Percentiles rank a stretch among this genome's conserved stretches.
Conservation (phyloP, 1,140 invertebrate species). For the Dendrolimus punctatus region DNA sequence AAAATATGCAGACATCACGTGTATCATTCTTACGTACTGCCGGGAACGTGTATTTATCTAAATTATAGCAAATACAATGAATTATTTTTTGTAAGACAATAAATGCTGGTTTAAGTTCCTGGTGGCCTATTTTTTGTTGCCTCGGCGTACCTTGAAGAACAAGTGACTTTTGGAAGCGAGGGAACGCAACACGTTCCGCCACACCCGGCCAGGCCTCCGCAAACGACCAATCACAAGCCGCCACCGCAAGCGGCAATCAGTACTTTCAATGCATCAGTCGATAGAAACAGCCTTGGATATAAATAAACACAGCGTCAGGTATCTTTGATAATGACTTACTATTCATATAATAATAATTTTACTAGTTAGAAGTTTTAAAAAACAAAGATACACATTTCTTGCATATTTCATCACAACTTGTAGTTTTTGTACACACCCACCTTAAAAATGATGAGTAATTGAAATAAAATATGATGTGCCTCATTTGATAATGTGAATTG, state of each 20-base stretch:
- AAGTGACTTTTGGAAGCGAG: slow-evolving; percentile 28
- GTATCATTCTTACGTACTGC: neutral
- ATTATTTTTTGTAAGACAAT: neutral
- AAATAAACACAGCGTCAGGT: slow-evolving; percentile 43
- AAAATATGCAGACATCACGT: slow-evolving; percentile 18
- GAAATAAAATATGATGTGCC: too few relatives aligned
- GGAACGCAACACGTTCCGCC: slow-evolving; percentile 38
- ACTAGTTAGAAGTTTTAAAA: neutral
- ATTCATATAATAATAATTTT: neutral
- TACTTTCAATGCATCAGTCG: slow-evolving; percentile 53
- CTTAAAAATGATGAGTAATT: too few relatives aligned
- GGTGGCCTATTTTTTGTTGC: slow-evolving; percentile 23
- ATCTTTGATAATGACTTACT: slow-evolving; percentile 17
- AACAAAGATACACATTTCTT: neutral
- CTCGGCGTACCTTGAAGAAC: slow-evolving; percentile 27
- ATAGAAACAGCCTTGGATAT: slow-evolving; percentile 42
- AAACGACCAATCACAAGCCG: slow-evolving; percentile 38
- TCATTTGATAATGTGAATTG: too few relatives aligned
- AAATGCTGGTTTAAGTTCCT: slow-evolving; percentile 18
- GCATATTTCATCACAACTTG: neutral
- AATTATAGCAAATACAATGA: too few relatives aligned
- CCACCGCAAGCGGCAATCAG: slow-evolving; percentile 43
- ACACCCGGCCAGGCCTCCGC: slow-evolving; percentile 61
- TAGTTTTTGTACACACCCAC: too few relatives aligned
- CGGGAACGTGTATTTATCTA: neutral